A percentile compares a stretch with the other conserved stretches of the same genome.
Evolutionary conservation across 2,797 vertebrate genomes (phyloP).

Genomic region (Sciurus carolinensis): DNA sequence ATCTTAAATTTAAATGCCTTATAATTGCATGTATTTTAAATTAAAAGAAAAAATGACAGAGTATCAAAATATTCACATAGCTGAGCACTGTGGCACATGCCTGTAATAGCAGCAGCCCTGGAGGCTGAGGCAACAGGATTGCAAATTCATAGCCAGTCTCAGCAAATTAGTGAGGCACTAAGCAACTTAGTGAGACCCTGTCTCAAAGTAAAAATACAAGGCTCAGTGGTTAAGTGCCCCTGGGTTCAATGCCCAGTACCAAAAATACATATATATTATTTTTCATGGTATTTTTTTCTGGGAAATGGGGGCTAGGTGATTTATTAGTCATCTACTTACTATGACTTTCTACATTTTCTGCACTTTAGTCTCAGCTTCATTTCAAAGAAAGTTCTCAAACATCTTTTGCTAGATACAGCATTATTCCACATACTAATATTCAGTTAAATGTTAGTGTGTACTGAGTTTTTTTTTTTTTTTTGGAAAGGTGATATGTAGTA

Average conservation of each 20-base stretch:
- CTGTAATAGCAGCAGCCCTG: too few species aligned
- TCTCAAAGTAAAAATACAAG: too few species aligned
- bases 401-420: not conserved
- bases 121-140: too few species aligned
- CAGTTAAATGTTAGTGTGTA: not conserved
- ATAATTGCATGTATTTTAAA: constrained; percentile 17
- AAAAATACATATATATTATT: not conserved
- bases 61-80: too few species aligned
- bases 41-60: not conserved
- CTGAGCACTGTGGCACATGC: too few species aligned
- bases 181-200: too few species aligned
- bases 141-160: too few species aligned
- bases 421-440: constrained; percentile 28
- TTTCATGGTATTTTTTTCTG: not conserved
- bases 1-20: not conserved
- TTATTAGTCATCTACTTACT: not conserved
- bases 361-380: not conserved
- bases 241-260: too few species aligned
- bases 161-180: too few species aligned
- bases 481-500: not conserved
- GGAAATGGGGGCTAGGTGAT: not conserved
- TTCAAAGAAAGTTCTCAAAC: not conserved
- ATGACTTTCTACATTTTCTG: not conserved
- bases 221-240: too few species aligned
- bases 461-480: not conserved